These are phyloP conservation scores for Papilio machaon DNA, from an alignment of 1,140 invertebrate genomes.

Conservation along the genomic window DNA sequence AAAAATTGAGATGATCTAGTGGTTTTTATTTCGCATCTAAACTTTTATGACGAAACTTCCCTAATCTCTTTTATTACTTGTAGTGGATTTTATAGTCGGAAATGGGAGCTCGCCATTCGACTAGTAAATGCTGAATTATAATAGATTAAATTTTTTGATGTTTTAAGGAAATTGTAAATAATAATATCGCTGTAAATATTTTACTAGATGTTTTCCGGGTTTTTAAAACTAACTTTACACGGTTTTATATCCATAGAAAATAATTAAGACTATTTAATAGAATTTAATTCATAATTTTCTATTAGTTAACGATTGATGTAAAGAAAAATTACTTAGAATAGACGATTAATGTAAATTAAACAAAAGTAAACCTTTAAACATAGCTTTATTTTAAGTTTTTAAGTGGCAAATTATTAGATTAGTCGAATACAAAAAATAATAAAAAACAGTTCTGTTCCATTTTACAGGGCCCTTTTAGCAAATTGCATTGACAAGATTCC, in stretches of 20 bases:
- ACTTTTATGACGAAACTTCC: slow-evolving; percentile 9
- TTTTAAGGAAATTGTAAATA: neutral
- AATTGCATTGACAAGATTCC: neutral
- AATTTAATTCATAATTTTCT: neutral
- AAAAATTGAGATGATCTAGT: neutral
- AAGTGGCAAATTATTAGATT: too few relatives aligned
- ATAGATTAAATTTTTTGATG: slow-evolving; percentile 12
- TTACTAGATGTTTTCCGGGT: neutral
- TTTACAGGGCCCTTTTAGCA: neutral
- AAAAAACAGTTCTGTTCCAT: neutral
- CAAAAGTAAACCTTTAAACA: too few relatives aligned
- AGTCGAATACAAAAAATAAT: too few relatives aligned
- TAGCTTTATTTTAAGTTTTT: too few relatives aligned
- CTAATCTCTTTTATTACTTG: neutral
- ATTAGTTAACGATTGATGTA: too few relatives aligned
- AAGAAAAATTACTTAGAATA: too few relatives aligned
- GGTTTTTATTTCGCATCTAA: neutral
- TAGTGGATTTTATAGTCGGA: slow-evolving; percentile 18
- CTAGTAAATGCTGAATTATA: slow-evolving; percentile 1
- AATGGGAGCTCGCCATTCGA: neutral
- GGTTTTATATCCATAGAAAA: neutral
- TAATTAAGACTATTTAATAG: neutral
- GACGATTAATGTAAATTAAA: too few relatives aligned
- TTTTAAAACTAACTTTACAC: neutral
- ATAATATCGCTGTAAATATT: neutral